phyloP scores from a whole-genome alignment of 1,140 invertebrate genomes.

The Triops longicaudatus region DNA sequence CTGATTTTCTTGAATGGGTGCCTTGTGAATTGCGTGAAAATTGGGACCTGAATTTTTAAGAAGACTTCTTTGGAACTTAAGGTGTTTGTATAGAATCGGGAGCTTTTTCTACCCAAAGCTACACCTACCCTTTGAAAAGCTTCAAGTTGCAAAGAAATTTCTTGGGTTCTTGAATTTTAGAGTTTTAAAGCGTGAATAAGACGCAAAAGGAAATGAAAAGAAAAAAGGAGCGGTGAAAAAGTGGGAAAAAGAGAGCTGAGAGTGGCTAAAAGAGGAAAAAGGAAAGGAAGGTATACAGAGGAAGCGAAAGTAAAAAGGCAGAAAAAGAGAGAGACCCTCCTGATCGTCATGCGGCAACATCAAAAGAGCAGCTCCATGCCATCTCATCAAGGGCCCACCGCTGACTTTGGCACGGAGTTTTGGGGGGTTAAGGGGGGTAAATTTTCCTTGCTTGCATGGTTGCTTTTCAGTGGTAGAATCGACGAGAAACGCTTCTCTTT shows the following conservation, averaged over 20 bases:
- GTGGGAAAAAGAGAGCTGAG: background rate
- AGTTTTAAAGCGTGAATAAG: constrained; percentile 3
- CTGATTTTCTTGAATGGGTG: background rate
- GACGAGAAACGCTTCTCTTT: too few species aligned
- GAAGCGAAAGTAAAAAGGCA: background rate
- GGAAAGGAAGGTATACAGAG: background rate
- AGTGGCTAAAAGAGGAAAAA: background rate
- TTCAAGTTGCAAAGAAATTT: too few species aligned
- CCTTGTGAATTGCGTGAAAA: background rate
- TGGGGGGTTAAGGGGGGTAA: background rate
- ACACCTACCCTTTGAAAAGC: too few species aligned
- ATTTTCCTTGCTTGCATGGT: too few species aligned
- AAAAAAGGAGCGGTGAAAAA: background rate
- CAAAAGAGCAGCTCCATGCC: constrained; percentile 14
- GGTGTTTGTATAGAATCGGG: too few species aligned
- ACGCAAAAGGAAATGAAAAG: background rate
- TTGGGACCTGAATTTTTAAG: background rate
- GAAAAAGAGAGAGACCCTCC: background rate
- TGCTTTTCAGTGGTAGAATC: too few species aligned
- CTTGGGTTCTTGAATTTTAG: background rate
- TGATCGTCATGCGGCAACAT: constrained; percentile 6
- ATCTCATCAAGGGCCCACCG: constrained; percentile 13
- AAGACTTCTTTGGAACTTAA: background rate
- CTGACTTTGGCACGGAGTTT: constrained; percentile 5
- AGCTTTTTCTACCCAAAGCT: too few species aligned